Conservation (phyloP, 2,888 invertebrate genomes). For the Agrochola litura region DNA sequence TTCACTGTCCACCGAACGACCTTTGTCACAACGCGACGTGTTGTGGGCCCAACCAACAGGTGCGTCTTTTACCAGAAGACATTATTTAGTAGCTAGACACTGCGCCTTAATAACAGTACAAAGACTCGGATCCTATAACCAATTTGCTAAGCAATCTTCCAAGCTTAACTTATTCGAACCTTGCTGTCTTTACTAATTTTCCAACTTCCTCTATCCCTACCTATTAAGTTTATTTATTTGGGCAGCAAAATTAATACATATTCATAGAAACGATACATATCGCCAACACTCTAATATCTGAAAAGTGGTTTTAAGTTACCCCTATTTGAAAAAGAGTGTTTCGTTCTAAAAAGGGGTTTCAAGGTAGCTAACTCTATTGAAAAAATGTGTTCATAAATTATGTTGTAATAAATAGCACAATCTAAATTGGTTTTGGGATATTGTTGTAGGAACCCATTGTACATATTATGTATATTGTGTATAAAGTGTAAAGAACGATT, state of each 20-base stretch:
- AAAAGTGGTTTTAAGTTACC: background rate
- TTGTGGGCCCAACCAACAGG: conserved; percentile 95
- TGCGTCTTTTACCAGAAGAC: conserved; percentile 77
- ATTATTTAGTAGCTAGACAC: conserved; percentile 64
- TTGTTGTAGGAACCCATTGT: conserved; percentile 50
- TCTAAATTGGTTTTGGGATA: conserved; percentile 49
- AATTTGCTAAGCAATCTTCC: conserved; percentile 35
- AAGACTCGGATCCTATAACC: conserved; percentile 41
- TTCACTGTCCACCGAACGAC: conserved; percentile 96
- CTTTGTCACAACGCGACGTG: conserved; percentile 97
- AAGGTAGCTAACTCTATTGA: conserved; percentile 10
- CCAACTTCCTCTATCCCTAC: conserved; percentile 25
- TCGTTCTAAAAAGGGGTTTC: background rate
- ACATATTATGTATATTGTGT: conserved; percentile 56
- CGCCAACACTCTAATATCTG: background rate
- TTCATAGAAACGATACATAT: background rate
- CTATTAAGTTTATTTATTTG: conserved; percentile 6
- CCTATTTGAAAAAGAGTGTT: background rate
- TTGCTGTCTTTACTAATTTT: conserved; percentile 37
- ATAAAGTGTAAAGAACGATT: conserved; percentile 49
- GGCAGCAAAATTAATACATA: background rate
- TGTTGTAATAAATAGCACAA: conserved; percentile 31
- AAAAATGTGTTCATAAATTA: conserved; percentile 18
- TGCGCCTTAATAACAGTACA: conserved; percentile 38
- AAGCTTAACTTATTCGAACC: conserved; percentile 14